Conservation (phyloP, 1,140 invertebrate genomes). For the Euura saliciscinereae region DNA sequence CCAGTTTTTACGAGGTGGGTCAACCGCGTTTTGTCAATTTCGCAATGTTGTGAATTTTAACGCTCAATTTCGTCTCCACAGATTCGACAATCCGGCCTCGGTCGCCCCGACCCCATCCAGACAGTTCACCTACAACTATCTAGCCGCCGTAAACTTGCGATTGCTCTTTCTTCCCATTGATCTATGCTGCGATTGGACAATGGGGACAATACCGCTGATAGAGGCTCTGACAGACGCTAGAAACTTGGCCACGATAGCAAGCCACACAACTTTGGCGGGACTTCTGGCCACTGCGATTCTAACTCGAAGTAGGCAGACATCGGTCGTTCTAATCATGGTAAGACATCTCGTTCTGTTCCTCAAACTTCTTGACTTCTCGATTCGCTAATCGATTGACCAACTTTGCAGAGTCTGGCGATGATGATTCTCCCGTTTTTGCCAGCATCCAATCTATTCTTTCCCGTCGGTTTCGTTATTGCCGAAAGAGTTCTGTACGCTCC, state of each 20-base stretch:
- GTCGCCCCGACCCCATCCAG: slow-evolving; percentile 77
- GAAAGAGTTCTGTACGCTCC: slow-evolving; percentile 96
- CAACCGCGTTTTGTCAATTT: slow-evolving; percentile 17
- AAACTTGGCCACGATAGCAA: slow-evolving; percentile 82
- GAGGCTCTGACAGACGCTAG: slow-evolving; percentile 79
- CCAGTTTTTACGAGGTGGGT: slow-evolving; percentile 90
- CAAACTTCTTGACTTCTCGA: not conserved
- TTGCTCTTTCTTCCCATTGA: slow-evolving; percentile 86
- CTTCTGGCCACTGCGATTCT: slow-evolving; percentile 71
- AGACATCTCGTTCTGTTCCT: slow-evolving; percentile 27
- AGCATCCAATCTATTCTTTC: slow-evolving; percentile 96
- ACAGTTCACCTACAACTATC: slow-evolving; percentile 93
- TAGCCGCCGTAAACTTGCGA: slow-evolving; percentile 90
- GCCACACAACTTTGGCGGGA: slow-evolving; percentile 70
- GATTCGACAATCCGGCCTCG: slow-evolving; percentile 93
- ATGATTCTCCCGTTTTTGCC: slow-evolving; percentile 92
- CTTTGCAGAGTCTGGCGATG: slow-evolving; percentile 79
- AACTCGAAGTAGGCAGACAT: slow-evolving; percentile 69
- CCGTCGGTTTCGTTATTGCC: slow-evolving; percentile 96
- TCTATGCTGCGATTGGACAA: slow-evolving; percentile 98
- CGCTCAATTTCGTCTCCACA: slow-evolving; percentile 46
- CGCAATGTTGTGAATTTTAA: slow-evolving; percentile 25
- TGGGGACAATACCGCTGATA: slow-evolving; percentile 93
- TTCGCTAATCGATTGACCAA: slow-evolving; percentile 23
- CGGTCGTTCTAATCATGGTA: slow-evolving; percentile 85